Conservation (phyloP, 2,888 invertebrate species). For the Flexamia atlantica region DNA sequence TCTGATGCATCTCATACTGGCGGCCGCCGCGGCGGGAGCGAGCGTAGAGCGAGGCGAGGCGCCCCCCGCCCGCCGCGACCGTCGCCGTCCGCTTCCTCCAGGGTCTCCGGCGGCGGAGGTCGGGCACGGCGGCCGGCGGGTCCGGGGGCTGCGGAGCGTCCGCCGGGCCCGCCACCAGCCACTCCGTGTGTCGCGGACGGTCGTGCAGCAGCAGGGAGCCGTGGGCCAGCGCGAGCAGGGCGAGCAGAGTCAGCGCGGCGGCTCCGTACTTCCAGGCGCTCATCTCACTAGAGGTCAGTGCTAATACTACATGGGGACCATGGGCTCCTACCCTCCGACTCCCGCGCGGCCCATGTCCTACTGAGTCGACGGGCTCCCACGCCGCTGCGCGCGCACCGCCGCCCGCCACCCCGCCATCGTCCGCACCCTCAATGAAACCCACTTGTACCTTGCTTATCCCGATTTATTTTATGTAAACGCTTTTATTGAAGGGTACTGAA, state of each 20-base stretch:
- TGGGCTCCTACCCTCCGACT: constrained; percentile 44
- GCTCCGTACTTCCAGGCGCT: constrained; percentile 51
- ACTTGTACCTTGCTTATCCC: constrained; percentile 14
- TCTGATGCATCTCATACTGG: constrained; percentile 50
- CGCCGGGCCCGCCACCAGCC: constrained; percentile 63
- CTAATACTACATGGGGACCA: constrained; percentile 54
- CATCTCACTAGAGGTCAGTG: constrained; percentile 43
- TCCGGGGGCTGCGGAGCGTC: constrained; percentile 45
- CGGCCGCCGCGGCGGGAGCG: constrained; percentile 59
- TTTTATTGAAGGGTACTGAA: no score
- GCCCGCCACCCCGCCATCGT: constrained; percentile 7
- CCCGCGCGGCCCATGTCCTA: constrained; percentile 44
- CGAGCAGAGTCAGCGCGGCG: constrained; percentile 21
- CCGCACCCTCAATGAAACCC: constrained; percentile 22
- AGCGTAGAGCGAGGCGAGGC: constrained; percentile 17
- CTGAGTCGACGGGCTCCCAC: constrained; percentile 6
- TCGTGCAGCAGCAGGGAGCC: constrained; percentile 56
- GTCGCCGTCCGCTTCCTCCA: constrained; percentile 51
- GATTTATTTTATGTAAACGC: constrained; percentile 25
- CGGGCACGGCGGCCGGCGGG: constrained; percentile 50
- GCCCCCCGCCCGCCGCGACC: constrained; percentile 34
- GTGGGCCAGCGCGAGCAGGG: constrained; percentile 42
- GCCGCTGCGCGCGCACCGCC: constrained; percentile 23
- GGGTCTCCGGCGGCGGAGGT: constrained; percentile 52
- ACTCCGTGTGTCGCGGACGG: constrained; percentile 56